Base-by-base conservation (phyloP, 1,140 invertebrate genomes). In the Amphibalanus amphitrite region DNA sequence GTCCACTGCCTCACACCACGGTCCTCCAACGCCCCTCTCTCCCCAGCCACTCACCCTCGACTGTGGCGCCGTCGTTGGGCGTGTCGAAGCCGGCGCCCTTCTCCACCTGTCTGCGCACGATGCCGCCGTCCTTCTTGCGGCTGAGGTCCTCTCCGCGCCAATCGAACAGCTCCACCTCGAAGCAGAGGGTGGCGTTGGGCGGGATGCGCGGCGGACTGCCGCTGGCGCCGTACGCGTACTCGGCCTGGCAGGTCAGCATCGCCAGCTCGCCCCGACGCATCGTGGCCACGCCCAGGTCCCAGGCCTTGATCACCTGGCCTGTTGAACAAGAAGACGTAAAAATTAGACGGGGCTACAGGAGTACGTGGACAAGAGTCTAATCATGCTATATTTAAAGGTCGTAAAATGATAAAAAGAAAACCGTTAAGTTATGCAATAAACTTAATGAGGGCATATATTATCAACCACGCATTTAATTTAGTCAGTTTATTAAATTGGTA, bases 241-340 rank as follows among this genome's bases (percentile, higher is more conserved):
- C 87, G 8, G 94, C 84, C 73, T 86, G 86, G 82, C 93, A 96
- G 0, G 87, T 92, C n/a, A 99, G 80, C 38, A 87, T 81, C 65
- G 89, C 88, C 38, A 89, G 80, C 82, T 98, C 95, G 0, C 92
- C 92, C 76, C 89, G 89, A 80, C 90, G 93, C 96, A 99, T 98
- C 0, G 90, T 91, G 0, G 90, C 88, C 10, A 98, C 88, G 70
- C 93, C 95, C 74, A 93, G 85, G 78, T 98, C 95, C 90, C 95
- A 98, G 81, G 87, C 95, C 84, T 93, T 93, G 72, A 99, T 96
- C 0, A 97, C 92, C 75, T 80, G 80, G 3, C 86, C 88, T 89
- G 73, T 15, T 76, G 77, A n/a, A n/a, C n/a, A n/a, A n/a, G n/a
- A n/a, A n/a, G n/a, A n/a, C n/a, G n/a, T n/a, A n/a, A n/a, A n/a